These are phyloP conservation scores for Lasioglossum vierecki DNA, from an alignment of 2,888 invertebrate species.

Conservation along the genomic window DNA sequence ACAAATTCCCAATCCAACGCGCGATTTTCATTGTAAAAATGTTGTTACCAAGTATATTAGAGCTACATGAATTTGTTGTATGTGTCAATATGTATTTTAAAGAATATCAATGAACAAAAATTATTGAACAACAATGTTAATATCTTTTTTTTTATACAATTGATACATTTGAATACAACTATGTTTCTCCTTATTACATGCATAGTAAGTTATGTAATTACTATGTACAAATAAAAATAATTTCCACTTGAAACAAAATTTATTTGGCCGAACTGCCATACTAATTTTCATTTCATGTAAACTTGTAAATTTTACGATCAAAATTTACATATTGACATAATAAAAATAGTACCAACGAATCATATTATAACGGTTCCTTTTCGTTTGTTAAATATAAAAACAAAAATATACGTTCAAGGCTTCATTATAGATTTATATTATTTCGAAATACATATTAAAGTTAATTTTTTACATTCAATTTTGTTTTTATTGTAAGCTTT, in stretches of 20 bases:
- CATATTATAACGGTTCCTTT: background rate
- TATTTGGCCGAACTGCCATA: slow-evolving; percentile 1
- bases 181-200: slow-evolving; percentile 6
- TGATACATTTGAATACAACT: slow-evolving; percentile 41
- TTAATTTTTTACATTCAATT: slow-evolving; percentile 9
- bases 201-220: slow-evolving; percentile 14
- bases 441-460: background rate
- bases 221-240: slow-evolving; percentile 45
- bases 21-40: slow-evolving; percentile 35
- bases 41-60: slow-evolving; percentile 34
- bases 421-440: slow-evolving; percentile 24
- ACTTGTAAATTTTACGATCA: slow-evolving; percentile 23
- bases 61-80: slow-evolving; percentile 50
- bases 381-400: slow-evolving; percentile 25
- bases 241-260: slow-evolving; percentile 20
- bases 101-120: slow-evolving; percentile 15
- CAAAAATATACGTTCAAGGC: slow-evolving; percentile 24
- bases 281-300: background rate
- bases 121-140: slow-evolving; percentile 9
- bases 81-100: slow-evolving; percentile 44
- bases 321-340: slow-evolving; percentile 48
- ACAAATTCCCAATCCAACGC: slow-evolving; percentile 15
- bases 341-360: slow-evolving; percentile 6
- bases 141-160: slow-evolving; percentile 29
- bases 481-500: slow-evolving; percentile 24